Conservation (phyloP, 1,140 invertebrate species). For the Trypoxylus dichotomus region DNA sequence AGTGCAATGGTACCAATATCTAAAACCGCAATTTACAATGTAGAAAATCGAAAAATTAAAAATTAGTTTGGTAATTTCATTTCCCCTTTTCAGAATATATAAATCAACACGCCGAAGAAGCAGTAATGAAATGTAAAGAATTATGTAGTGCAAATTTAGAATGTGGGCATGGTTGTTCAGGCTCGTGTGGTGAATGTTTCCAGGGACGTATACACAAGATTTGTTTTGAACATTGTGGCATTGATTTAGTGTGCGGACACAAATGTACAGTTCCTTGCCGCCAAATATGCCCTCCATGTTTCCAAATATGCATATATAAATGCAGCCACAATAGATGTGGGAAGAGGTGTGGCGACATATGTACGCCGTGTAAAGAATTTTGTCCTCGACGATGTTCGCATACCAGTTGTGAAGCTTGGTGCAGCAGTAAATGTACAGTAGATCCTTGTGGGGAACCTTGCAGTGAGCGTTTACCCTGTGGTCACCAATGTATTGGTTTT, state of each 20-base stretch:
- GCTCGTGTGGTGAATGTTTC: conserved; percentile 61
- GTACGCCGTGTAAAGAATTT: conserved; percentile 59
- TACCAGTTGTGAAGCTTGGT: conserved; percentile 59
- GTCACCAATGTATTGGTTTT: conserved; percentile 65
- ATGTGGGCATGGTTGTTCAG: conserved; percentile 64
- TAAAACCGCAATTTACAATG: no score
- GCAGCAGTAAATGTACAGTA: conserved; percentile 58
- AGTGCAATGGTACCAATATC: no score
- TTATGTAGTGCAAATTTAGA: conserved; percentile 55
- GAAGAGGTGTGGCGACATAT: conserved; percentile 62
- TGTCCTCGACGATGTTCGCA: conserved; percentile 59
- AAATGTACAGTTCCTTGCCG: conserved; percentile 64
- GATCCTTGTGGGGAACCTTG: conserved; percentile 60
- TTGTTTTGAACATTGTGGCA: conserved; percentile 64
- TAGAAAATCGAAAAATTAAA: no score
- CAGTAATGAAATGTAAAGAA: conserved; percentile 52
- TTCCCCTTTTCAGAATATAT: neutral
- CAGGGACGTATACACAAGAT: conserved; percentile 64
- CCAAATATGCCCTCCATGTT: conserved; percentile 65
- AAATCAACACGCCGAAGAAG: neutral
- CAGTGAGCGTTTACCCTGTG: conserved; percentile 55
- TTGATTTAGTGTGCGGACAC: conserved; percentile 66
- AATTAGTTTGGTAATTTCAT: no score
- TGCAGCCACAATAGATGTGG: conserved; percentile 63
- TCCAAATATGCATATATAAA: conserved; percentile 58